Evolutionary conservation across 1,140 invertebrate species (phyloP), one percentile per base, ranked within the genome.

Genomic region (Drosophila busckii): DNA sequence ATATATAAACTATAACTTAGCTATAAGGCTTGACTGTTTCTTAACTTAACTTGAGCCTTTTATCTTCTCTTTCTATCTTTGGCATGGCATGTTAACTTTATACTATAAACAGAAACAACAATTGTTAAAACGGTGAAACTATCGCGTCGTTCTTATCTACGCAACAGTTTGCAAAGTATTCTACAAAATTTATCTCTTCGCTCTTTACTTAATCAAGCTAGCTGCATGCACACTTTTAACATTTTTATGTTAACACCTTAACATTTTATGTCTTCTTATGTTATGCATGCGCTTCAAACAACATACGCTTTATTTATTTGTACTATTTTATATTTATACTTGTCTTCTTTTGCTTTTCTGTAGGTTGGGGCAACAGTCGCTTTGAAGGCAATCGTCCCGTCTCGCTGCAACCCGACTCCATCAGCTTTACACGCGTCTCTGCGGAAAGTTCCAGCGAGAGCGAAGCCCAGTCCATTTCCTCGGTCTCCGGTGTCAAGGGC

Each of bases 361-460:
- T 9, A 87, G 86, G 86, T 64, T 87, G 86, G 86, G 86, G 86
- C 45, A 84, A 61, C 16, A 55, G 37, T 3, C 83, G 86, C 48
- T 86, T 84, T 25, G 86, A 87, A 37, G 49, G 75, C 42, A 85
- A 62, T 49, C 78, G 86, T 4, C 86, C 86, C 12, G 71, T 87
- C 13, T 87, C 86, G 6, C 56, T 83, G 42, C 84, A 86, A 37
- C 80, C 86, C 31, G 83, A 84, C 34, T 86, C 84, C n/a, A 80
- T 87, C 6, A 83, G 70, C 38, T 76, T 84, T 19, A 84, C 78
- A 16, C 68, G 86, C 10, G 75, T 73, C 2, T 87, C 86, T 1
- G 86, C 86, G 3, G 86, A 87, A 40, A 87, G 86, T 23, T 87
- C 86, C 12, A 87, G 86, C 54, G 86, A 87, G 50, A 87, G 86